Base-by-base conservation (phyloP, 1,140 invertebrate genomes). In the Pogonomyrmex californicus region DNA sequence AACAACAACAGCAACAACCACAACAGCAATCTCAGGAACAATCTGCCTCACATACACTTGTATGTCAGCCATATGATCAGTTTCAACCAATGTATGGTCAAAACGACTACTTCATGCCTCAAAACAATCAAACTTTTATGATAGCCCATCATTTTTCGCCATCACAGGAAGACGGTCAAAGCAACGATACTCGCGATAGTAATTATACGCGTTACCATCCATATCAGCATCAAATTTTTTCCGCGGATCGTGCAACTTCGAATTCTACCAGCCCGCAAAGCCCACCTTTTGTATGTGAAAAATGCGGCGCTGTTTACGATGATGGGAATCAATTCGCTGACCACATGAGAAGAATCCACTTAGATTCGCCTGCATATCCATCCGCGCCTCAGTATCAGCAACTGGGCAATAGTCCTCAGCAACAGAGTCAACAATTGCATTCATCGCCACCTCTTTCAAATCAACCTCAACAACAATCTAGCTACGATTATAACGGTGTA, bases 261-360 rank as follows among this genome's bases (percentile, higher is more conserved):
- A 96, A 96, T 33, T 97, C 96, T 14, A 96, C 96, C 12, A 97
- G 96, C 87, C 96, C 97, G 6, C 92, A 96, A 1, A 97, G 97
- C 89, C 96, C 96, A 0, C 96, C 96, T 0, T 95, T 97, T 87
- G 97, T 98, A 89, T 98, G 98, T 93, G 97, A 98, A 86, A 98
- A 98, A 91, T 98, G 97, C 92, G 97, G 97, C 47, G 97, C 96
- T 77, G 96, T 98, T 47, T 98, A 96, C 92, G 97, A 98, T 85
- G 97, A 97, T 68, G 96, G 96, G 10, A 95, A 96, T 17, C 96
- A 97, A 88, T 93, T 98, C 17, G 96, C 96, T 66, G 98, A 98
- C 86, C 97, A 98, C 90, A 96, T 96, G 9, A 96, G 97, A 75
- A 95, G 96, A 1, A 97, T 96, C 70, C 98, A 98, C 91, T 96